Base-by-base conservation (phyloP, 2,797 vertebrate genomes). In the Dendrocincla tyrannina region DNA sequence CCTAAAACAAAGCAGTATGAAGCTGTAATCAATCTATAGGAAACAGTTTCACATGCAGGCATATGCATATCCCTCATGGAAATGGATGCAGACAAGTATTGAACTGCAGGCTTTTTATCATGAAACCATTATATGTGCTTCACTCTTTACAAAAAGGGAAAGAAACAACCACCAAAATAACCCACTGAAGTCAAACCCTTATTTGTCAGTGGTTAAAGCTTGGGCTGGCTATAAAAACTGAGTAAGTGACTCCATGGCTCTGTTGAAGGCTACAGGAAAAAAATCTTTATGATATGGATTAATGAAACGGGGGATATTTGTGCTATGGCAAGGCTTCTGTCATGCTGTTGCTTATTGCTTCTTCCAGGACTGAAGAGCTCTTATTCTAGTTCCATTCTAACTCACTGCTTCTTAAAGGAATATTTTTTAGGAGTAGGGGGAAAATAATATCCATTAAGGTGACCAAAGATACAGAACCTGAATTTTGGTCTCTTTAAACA, bases 351-450 rank as follows among this genome's bases (percentile, higher is more conserved):
- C 27, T 59, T 77, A 77, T 41, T 77, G 7, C 20, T 68, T 73
- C 35, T 79, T 62, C 19, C 17, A 72, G 17, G 37, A 70, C 35
- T 52, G 16, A 41, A 64, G 24, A 74, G 13, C 17, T 69, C 63
- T 17, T 55, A 39, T 91, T 80, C 39, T 78, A 42, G 5, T 5
- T 88, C 32, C 23, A 17, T 35, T 44, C 24, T 70, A 72, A 46
- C 5, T 70, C 62, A 42, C 6, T 70, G 9, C 32, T 87, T 92
- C 60, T 70, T 73, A 35, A 59, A 58, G 8, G 10, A 66, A 16
- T 63, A 14, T 44, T 22, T 66, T 39, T 35, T 28, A 32, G 11
- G 8, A 3, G 0, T 4, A 7, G 5, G 1, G 3, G 13, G 18
- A 52, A 62, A 37, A 50, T 19, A 18, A 42, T 53, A 24, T 53